Evolutionary conservation across 2,797 vertebrate genomes (phyloP), one percentile per base, ranked within the genome.

Genomic region (Amazona ochrocephala): DNA sequence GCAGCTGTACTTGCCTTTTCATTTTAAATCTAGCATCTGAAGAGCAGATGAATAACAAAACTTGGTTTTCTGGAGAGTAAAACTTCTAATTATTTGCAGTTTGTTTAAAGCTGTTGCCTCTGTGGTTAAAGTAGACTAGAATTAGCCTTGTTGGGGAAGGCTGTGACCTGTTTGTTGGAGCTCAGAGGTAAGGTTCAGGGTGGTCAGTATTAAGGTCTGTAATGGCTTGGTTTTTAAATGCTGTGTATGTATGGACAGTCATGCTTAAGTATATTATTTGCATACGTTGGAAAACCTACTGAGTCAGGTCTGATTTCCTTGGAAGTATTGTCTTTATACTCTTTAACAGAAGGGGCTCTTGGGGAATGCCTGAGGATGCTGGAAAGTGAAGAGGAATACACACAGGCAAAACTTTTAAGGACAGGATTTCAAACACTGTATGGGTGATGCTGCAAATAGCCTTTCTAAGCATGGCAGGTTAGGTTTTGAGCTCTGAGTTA

Each of bases 1-100:
- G 67, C 95, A 94, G 67, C 80, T 96, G 89, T 73, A 66, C 27
- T 84, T 91, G 64, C 50, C 22, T 89, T 91, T 93, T 89, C 45
- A 2, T 94, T 87, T 89, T 72, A 75, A 75, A 85, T 87, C 76
- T 72, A 34, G 62, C 51, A 68, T 41, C 51, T 60, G 1, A 87
- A 83, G 41, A 65, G 27, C 81, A 82, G 51, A 74, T 92, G 48
- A 88, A 70, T 50, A 74, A 56, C 15, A 73, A 50, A 78, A 56
- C 9, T 82, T 11, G 2, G 11, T 64, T 84, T 84, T 91, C 48
- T 83, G 42, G 37, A 73, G 79, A 48, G 51, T 80, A 26, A 67
- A 73, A 78, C 32, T 90, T 80, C 2, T 58, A 75, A 81, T 79
- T 53, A n/a, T 42, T 83, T n/a, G 37, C 14, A 48, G 16, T 94